Evolutionary conservation across 2,888 invertebrate species (phyloP).

Genomic region (Epirrhoe alternata): DNA sequence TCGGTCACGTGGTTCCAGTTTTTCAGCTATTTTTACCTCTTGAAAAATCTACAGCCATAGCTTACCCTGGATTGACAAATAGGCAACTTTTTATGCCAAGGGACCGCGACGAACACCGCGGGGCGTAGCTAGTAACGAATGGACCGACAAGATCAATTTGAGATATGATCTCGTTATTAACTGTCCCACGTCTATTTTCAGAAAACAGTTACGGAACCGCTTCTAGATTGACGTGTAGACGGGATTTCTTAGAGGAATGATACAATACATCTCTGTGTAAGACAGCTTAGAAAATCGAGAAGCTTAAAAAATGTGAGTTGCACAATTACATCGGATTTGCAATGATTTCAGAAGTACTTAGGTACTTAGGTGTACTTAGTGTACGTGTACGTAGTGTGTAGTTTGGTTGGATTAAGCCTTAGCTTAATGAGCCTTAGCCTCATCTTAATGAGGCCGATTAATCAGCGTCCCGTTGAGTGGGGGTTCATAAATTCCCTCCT

Average conservation of each 20-base stretch:
- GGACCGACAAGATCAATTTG: conserved; percentile 46
- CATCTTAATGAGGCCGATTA: no score
- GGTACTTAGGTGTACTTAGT: no score
- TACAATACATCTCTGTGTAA: neutral
- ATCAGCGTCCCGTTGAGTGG: no score
- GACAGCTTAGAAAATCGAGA: neutral
- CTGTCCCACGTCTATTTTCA: conserved; percentile 45
- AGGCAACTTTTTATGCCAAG: no score
- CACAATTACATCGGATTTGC: no score
- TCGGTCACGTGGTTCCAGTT: conserved; percentile 16
- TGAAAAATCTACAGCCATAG: neutral
- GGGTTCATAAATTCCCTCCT: no score
- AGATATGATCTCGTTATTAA: conserved; percentile 53
- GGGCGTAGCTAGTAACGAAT: neutral
- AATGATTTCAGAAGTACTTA: no score
- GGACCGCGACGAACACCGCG: no score
- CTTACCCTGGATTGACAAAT: no score
- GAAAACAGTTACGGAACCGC: conserved; percentile 37
- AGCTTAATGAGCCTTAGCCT: no score
- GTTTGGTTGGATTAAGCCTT: no score
- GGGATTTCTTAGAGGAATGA: conserved; percentile 21
- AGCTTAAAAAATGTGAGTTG: neutral
- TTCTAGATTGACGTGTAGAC: conserved; percentile 33
- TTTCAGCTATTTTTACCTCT: neutral
- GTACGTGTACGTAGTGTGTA: no score